Percentiles rank a stretch among this genome's conserved stretches.
These are phyloP conservation scores for Hypothenemus hampei DNA, from an alignment of 1,140 invertebrate genomes.

Conservation along the genomic window DNA sequence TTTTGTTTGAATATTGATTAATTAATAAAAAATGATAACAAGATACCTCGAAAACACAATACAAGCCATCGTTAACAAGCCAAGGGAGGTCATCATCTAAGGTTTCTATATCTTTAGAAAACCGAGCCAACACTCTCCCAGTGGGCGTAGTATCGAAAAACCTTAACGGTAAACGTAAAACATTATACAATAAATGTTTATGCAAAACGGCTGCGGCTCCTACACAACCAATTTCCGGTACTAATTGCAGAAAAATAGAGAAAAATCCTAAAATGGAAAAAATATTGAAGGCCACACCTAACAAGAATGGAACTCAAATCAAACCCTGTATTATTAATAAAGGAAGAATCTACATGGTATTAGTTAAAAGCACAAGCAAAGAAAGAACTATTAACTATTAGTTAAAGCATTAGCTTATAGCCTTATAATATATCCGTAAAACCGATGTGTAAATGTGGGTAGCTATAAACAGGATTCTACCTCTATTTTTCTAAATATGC, in stretches of 20 bases:
- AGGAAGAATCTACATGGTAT: no score
- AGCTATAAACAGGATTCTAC: no score
- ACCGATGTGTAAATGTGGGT: no score
- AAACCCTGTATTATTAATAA: no score
- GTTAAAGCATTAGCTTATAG: no score
- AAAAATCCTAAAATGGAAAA: constrained; percentile 56
- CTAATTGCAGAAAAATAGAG: constrained; percentile 65
- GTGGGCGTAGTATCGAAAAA: constrained; percentile 87
- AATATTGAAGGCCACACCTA: no score
- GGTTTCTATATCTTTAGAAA: constrained; percentile 71
- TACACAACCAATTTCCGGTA: constrained; percentile 49
- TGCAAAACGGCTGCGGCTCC: constrained; percentile 72
- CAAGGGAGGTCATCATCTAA: constrained; percentile 68
- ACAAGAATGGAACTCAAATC: no score
- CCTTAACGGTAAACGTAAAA: constrained; percentile 69
- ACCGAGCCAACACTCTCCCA: constrained; percentile 81
- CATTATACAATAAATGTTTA: constrained; percentile 63
- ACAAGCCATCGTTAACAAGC: constrained; percentile 66
- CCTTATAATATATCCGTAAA: no score
- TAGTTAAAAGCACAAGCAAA: no score
- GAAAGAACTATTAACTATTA: no score
- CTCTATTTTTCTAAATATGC: no score
- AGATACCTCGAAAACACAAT: constrained; percentile 75
- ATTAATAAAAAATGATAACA: constrained; percentile 6
- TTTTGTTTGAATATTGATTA: no score